These are phyloP conservation scores for Drosophila rubida DNA, from an alignment of 2,888 invertebrate species.

Conservation along the genomic window DNA sequence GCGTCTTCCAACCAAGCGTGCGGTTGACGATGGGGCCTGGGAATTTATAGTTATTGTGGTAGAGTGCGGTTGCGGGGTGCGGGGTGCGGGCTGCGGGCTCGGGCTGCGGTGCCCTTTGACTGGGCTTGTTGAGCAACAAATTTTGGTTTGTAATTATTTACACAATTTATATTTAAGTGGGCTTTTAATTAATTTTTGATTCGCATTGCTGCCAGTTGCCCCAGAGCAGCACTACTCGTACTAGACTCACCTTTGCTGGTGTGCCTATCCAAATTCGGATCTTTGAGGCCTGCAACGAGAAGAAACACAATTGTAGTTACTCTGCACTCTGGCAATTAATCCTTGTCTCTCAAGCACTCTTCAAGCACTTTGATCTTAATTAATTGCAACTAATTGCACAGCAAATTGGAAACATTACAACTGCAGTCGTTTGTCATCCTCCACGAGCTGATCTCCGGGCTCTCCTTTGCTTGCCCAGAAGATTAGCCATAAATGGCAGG, in stretches of 20 bases:
- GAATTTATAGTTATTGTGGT: constrained; percentile 78
- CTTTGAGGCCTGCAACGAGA: constrained; percentile 77
- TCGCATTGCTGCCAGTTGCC: background rate
- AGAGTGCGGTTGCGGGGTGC: no score
- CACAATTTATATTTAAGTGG: constrained; percentile 55
- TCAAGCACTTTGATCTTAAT: no score
- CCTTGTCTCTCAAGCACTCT: constrained; percentile 45
- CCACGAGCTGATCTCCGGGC: constrained; percentile 16
- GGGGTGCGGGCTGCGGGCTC: no score
- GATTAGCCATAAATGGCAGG: constrained; percentile 18
- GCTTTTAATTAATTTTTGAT: constrained; percentile 68
- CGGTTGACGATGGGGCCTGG: constrained; percentile 49
- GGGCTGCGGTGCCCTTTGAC: constrained; percentile 52
- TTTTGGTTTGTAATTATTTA: constrained; percentile 65
- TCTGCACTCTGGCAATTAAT: constrained; percentile 55
- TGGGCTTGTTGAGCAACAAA: constrained; percentile 56
- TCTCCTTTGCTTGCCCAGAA: no score
- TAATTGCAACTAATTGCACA: constrained; percentile 83
- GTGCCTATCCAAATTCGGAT: constrained; percentile 82
- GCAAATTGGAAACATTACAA: constrained; percentile 16
- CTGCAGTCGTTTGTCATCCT: constrained; percentile 23
- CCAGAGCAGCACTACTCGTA: background rate
- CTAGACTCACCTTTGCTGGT: constrained; percentile 68
- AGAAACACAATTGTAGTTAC: no score
- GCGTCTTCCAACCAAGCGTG: constrained; percentile 19